These are phyloP conservation scores for Glandiceps talaboti DNA, from an alignment of 53 echinoderm and acorn worm species.

Conservation along the genomic window DNA sequence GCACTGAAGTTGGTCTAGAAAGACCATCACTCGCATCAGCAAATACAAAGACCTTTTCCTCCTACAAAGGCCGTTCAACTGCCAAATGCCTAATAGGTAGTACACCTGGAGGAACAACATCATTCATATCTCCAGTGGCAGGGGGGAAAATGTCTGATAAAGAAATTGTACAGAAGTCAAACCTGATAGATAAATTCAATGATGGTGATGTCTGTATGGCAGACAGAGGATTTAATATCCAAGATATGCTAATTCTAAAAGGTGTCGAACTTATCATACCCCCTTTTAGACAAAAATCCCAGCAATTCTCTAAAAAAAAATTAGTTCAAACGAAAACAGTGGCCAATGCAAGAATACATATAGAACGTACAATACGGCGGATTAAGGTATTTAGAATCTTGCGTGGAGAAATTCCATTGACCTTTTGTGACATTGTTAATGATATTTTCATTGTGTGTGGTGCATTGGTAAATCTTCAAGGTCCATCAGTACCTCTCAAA, in stretches of 20 bases:
- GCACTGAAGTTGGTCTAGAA: constrained; percentile 48
- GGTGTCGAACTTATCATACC: constrained; percentile 46
- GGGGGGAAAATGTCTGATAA: constrained; percentile 61
- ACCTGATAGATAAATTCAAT: constrained; percentile 28
- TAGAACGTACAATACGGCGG: constrained; percentile 34
- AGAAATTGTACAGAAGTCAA: constrained; percentile 36
- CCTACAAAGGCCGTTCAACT: constrained; percentile 43
- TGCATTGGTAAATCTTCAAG: not conserved
- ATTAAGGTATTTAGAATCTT: constrained; percentile 39
- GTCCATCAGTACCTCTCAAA: not conserved
- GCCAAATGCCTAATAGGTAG: constrained; percentile 51
- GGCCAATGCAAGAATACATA: constrained; percentile 19
- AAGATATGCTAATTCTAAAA: constrained; percentile 47
- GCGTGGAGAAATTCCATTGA: constrained; percentile 41
- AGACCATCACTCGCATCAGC: constrained; percentile 33
- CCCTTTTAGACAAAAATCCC: constrained; percentile 43
- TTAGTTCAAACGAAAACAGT: not conserved
- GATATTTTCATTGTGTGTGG: constrained; percentile 25
- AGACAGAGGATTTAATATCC: constrained; percentile 50
- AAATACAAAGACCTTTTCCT: constrained; percentile 44
- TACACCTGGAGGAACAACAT: constrained; percentile 44
- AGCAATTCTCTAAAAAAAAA: constrained; percentile 24
- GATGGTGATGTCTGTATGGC: constrained; percentile 47
- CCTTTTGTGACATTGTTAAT: constrained; percentile 42
- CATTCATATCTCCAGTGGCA: constrained; percentile 33